Percentiles rank a stretch among this genome's conserved stretches.
Evolutionary conservation across 2,888 invertebrate species (phyloP).

Genomic region (Folsomia manolachei): DNA sequence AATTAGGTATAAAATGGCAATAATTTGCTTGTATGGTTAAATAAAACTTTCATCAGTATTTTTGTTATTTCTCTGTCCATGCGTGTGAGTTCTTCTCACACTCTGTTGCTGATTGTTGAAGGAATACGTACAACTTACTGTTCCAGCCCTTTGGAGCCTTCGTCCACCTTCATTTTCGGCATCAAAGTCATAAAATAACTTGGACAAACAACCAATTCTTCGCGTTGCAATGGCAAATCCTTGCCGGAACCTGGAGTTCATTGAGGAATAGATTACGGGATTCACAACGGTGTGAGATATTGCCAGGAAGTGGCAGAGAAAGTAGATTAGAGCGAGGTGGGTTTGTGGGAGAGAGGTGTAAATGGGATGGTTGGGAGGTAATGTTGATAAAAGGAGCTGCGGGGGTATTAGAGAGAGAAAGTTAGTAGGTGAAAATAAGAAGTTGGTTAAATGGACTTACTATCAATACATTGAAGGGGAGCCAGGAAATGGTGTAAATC

Average conservation of each 20-base stretch:
- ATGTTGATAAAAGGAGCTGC: too few relatives aligned
- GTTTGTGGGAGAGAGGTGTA: background rate
- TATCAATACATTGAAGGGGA: slow-evolving; percentile 57
- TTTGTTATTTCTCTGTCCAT: too few relatives aligned
- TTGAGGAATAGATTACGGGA: slow-evolving; percentile 53
- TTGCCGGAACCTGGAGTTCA: slow-evolving; percentile 52
- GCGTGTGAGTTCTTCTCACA: too few relatives aligned
- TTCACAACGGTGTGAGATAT: slow-evolving; percentile 52
- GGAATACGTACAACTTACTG: background rate
- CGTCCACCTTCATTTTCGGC: background rate
- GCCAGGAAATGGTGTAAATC: slow-evolving; percentile 60
- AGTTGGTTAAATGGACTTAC: too few relatives aligned
- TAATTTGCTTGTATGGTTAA: too few relatives aligned
- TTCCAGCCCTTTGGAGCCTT: background rate
- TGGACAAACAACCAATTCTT: background rate
- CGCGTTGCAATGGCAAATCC: slow-evolving; percentile 50
- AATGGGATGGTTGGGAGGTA: background rate
- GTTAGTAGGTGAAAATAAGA: too few relatives aligned
- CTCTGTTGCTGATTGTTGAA: too few relatives aligned
- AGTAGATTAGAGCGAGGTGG: background rate
- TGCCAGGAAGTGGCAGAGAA: slow-evolving; percentile 29
- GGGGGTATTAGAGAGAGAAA: too few relatives aligned
- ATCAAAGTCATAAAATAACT: background rate
- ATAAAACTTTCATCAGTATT: too few relatives aligned
- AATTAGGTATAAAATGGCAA: too few relatives aligned